These are phyloP conservation scores for Gryllus longicercus DNA, from an alignment of 2,888 invertebrate species.

Conservation along the genomic window DNA sequence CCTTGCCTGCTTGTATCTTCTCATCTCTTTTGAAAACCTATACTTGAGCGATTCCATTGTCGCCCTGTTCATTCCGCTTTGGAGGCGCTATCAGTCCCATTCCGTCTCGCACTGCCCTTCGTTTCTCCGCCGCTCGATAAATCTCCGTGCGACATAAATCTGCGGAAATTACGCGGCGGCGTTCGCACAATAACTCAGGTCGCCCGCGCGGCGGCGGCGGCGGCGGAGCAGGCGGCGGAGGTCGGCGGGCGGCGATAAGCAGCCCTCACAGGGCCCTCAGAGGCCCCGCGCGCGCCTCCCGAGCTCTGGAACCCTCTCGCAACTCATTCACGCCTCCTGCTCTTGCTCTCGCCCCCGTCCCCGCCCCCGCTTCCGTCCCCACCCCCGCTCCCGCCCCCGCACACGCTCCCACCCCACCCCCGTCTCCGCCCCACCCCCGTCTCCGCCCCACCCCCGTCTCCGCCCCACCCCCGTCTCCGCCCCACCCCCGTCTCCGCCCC, in stretches of 20 bases:
- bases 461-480: no score
- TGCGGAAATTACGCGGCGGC: constrained; percentile 8
- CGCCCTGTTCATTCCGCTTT: no score
- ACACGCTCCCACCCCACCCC: background rate
- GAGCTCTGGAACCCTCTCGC: background rate
- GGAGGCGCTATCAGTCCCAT: no score
- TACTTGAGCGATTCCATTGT: no score
- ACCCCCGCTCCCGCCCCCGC: background rate
- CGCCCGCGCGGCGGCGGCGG: background rate
- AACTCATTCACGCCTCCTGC: background rate
- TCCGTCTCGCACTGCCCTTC: no score
- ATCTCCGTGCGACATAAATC: background rate
- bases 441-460: no score
- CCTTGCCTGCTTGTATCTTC: no score
- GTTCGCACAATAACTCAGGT: constrained; percentile 17
- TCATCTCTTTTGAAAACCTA: no score
- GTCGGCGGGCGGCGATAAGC: background rate
- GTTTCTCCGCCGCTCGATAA: background rate
- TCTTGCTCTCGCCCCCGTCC: background rate
- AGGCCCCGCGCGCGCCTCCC: background rate
- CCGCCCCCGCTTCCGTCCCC: no score
- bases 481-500: rapidly evolving
- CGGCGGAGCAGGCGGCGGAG: background rate
- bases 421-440: background rate
- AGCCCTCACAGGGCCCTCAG: background rate